Conservation (phyloP, 1,140 invertebrate genomes). For the Eubasilissa regina region DNA sequence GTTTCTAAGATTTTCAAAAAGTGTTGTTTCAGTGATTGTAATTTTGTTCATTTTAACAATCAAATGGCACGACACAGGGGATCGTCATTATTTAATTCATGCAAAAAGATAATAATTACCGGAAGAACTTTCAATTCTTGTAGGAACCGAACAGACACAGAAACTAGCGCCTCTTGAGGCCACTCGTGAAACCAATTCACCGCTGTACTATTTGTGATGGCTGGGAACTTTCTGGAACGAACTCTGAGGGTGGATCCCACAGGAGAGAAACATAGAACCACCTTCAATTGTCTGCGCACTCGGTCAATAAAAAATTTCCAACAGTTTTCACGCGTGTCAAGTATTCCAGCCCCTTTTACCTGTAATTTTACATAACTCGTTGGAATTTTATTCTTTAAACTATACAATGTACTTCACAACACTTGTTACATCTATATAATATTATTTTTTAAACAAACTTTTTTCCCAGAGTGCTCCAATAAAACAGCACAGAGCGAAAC, state of each 20-base stretch:
- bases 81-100: no score
- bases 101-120: conserved; percentile 69
- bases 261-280: conserved; percentile 95
- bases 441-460: no score
- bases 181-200: conserved; percentile 99
- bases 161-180: conserved; percentile 96
- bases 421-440: no score
- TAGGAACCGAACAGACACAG: conserved; percentile 92
- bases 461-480: no score
- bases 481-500: no score
- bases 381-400: background rate
- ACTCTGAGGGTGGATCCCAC: conserved; percentile 93
- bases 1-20: no score
- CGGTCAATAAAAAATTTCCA: conserved; percentile 98
- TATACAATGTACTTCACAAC: no score
- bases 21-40: no score
- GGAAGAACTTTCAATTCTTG: conserved; percentile 86
- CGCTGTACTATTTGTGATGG: conserved; percentile 93
- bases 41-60: no score
- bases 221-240: conserved; percentile 94
- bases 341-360: conserved; percentile 86
- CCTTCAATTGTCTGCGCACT: conserved; percentile 91
- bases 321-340: conserved; percentile 95
- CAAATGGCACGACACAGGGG: no score
- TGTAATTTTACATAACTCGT: conserved; percentile 62